Conservation (phyloP, 2,797 vertebrate species). For the Crotalus adamanteus region DNA sequence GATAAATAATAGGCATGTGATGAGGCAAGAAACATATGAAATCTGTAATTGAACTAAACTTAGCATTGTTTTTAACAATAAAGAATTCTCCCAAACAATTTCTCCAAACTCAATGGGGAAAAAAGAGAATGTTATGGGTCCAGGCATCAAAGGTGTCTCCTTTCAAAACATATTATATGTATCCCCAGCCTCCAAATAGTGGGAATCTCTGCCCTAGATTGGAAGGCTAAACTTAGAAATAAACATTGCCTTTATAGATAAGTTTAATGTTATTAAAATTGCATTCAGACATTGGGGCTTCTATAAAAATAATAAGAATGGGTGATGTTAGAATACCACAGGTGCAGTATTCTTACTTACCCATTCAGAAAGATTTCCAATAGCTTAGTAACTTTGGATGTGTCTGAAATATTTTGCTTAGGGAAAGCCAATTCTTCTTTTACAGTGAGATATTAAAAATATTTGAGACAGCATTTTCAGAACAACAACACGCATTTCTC, state of each 20-base stretch:
- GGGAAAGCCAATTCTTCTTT: background rate
- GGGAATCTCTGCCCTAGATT: background rate
- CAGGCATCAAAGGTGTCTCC: background rate
- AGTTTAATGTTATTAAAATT: background rate
- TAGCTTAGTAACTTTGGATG: background rate
- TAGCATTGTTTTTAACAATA: background rate
- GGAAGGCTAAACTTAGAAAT: background rate
- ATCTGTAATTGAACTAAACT: background rate
- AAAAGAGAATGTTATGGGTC: background rate
- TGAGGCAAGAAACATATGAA: background rate
- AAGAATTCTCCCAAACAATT: background rate
- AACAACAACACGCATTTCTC: background rate
- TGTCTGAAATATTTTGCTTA: background rate
- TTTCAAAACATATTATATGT: background rate
- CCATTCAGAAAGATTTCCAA: background rate
- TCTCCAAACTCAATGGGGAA: background rate
- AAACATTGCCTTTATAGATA: background rate
- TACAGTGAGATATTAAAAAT: background rate
- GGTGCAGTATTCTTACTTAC: background rate
- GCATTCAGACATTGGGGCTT: background rate
- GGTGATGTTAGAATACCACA: background rate
- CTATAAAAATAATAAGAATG: background rate
- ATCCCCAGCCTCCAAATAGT: background rate
- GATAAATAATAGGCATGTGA: background rate
- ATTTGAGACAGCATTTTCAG: background rate